These are phyloP conservation scores for Peromyscus melanophrys DNA, from an alignment of 2,797 vertebrate genomes.

Conservation along the genomic window DNA sequence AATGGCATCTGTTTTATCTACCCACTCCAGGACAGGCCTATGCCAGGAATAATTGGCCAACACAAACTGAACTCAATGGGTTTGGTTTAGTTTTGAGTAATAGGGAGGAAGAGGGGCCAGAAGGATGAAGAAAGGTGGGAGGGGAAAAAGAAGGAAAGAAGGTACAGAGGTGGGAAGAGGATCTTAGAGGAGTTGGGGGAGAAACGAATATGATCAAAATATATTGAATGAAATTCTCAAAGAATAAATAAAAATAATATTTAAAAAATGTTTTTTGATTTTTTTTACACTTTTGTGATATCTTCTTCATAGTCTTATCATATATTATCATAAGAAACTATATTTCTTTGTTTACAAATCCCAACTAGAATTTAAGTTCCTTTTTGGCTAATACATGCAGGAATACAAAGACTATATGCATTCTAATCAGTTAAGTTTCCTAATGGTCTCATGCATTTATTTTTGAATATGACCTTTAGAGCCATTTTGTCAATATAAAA, in stretches of 20 bases:
- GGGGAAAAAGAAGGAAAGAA: not conserved
- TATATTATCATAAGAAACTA: not conserved
- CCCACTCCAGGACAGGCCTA: not conserved
- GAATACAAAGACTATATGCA: constrained; percentile 25
- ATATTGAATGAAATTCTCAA: not conserved
- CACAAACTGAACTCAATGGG: not conserved
- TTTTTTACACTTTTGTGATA: constrained; percentile 34
- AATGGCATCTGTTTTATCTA: not conserved
- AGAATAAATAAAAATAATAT: not conserved
- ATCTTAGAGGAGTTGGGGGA: not conserved
- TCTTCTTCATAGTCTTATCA: constrained; percentile 14
- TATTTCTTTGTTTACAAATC: not conserved
- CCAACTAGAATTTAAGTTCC: not conserved
- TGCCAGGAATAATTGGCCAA: not conserved
- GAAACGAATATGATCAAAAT: not conserved
- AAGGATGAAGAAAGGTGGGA: not conserved
- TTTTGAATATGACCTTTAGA: constrained; percentile 70
- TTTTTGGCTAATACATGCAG: constrained; percentile 23
- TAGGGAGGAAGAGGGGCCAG: not conserved
- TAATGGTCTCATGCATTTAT: constrained; percentile 9
- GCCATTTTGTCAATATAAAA: constrained; percentile 70
- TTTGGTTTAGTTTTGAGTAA: not conserved
- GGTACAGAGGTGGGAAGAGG: not conserved
- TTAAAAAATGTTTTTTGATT: not conserved
- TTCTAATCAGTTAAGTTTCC: constrained; percentile 53